Percentiles rank a stretch among this genome's conserved stretches.
These are phyloP conservation scores for Heliconius hewitsoni DNA, from an alignment of 1,140 invertebrate genomes.

Conservation along the genomic window DNA sequence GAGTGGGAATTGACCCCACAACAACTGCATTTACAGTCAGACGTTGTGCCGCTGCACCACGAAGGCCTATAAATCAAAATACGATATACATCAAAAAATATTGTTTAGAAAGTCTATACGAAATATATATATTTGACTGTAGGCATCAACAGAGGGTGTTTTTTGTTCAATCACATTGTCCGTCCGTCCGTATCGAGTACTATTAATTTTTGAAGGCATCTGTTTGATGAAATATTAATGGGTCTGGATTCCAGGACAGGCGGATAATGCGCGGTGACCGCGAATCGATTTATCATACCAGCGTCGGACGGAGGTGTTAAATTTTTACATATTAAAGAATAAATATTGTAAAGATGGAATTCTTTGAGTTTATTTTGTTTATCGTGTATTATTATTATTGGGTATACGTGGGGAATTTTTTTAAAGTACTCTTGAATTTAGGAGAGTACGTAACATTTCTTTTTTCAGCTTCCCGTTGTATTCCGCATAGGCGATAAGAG, in stretches of 20 bases:
- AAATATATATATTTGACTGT: constrained; percentile 3
- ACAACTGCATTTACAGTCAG: too few relatives aligned
- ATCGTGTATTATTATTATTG: neutral
- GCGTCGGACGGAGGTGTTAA: constrained; percentile 21
- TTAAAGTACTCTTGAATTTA: too few relatives aligned
- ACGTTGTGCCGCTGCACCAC: too few relatives aligned
- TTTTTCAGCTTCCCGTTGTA: too few relatives aligned
- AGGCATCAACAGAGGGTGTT: constrained; percentile 48
- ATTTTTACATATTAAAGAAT: constrained; percentile 25
- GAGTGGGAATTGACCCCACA: too few relatives aligned
- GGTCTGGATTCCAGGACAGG: constrained; percentile 57
- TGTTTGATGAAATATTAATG: constrained; percentile 72
- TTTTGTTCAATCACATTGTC: constrained; percentile 49
- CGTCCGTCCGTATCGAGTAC: constrained; percentile 47
- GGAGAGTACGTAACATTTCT: too few relatives aligned
- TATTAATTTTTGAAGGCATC: constrained; percentile 64
- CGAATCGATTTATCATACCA: constrained; percentile 38
- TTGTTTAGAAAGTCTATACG: too few relatives aligned
- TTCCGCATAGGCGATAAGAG: too few relatives aligned
- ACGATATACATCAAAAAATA: too few relatives aligned
- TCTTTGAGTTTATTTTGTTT: constrained; percentile 2
- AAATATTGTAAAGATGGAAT: constrained; percentile 12
- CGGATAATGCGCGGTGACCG: constrained; percentile 51
- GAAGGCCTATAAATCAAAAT: too few relatives aligned
- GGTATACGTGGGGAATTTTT: too few relatives aligned